Evolutionary conservation across 2,797 vertebrate species (phyloP), one percentile per base, ranked within the genome.

Genomic region (Hapalemur alaotrensis): DNA sequence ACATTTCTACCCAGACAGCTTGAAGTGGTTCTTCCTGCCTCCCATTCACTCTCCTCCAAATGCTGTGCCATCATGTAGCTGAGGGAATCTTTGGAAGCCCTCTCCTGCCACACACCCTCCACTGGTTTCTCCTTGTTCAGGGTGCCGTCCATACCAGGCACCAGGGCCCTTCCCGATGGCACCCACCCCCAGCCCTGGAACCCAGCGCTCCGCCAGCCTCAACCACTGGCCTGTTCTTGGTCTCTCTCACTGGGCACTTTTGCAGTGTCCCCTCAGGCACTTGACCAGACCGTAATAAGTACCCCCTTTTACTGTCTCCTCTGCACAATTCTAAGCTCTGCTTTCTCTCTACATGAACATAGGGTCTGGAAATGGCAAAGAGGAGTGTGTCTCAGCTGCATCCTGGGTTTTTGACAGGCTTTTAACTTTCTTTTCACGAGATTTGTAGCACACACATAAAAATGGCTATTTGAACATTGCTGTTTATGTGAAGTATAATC

Each of bases 401-500:
- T 72, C 61, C 70, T 90, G 69, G 50, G 38, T 69, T 70, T 81
- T 86, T 85, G 61, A 76, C 11, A 54, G 17, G 4, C 63, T 73
- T 50, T 83, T 61, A 76, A 70, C 30, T 69, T 32, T 72, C 25
- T 91, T 82, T 84, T 80, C 59, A 69, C 52, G 67, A 79, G 4
- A 25, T 43, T 73, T 69, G 22, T 63, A 25, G 8, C 43, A 80
- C 30, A 69, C 11, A 75, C 22, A 85, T 18, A 54, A 22, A 87
- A 38, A 30, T 61, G 46, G 10, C 4, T 2, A 85, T 69, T 76
- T 48, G 32, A 91, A 78, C 14, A 38, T 81, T 70, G 6, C 17
- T 93, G 2, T 59, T 91, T 78, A n/a, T 7, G 12, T 92, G 65
- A 89, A 91, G 12, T 69, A 57, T 73, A 93, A 93, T 93, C 61